These are phyloP conservation scores for Erebia aethiops DNA, from an alignment of 2,888 invertebrate genomes.

Conservation along the genomic window DNA sequence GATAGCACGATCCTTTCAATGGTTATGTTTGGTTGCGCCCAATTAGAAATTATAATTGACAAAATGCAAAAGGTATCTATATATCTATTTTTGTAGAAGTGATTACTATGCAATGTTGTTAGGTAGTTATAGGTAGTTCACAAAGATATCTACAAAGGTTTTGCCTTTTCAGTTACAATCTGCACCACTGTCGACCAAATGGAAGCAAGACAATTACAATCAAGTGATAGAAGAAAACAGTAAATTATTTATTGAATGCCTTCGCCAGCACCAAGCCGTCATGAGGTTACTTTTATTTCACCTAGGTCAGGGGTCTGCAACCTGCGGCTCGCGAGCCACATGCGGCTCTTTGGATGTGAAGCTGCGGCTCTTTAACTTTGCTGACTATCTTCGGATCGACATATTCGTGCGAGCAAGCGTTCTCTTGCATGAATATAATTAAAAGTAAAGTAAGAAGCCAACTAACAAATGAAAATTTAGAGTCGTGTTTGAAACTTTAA, in stretches of 20 bases:
- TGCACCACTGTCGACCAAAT: constrained; percentile 45
- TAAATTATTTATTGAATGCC: constrained; percentile 57
- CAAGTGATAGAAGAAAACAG: constrained; percentile 51
- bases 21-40: constrained; percentile 65
- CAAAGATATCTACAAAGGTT: not conserved
- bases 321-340: no score
- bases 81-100: no score
- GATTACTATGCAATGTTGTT: not conserved
- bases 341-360: no score
- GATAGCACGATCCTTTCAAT: constrained; percentile 68
- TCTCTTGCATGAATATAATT: no score
- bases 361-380: no score
- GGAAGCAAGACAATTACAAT: constrained; percentile 40
- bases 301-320: no score
- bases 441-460: no score
- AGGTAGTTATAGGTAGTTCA: not conserved
- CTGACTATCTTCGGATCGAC: no score
- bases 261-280: constrained; percentile 68
- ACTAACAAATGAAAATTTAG: no score
- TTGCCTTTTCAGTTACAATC: constrained; percentile 52
- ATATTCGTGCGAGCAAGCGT: no score
- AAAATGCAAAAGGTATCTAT: constrained; percentile 60
- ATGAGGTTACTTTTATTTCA: constrained; percentile 49
- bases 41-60: constrained; percentile 69
- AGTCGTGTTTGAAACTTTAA: no score